Evolutionary conservation across 2,888 invertebrate species (phyloP).

Genomic region (Ophonus ardosiacus): DNA sequence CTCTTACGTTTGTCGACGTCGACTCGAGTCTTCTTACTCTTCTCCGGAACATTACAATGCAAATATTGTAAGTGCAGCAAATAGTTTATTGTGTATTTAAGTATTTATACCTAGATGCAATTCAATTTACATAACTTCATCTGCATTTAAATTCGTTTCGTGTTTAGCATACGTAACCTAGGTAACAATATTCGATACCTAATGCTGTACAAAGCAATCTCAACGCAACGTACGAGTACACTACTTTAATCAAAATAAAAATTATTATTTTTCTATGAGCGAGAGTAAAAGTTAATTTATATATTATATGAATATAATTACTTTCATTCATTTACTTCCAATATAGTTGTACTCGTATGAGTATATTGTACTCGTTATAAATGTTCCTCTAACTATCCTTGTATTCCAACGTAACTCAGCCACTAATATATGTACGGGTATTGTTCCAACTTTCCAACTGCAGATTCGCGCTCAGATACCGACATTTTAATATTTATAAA

Average conservation of each 20-base stretch:
- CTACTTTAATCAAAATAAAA: no score
- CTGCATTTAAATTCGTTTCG: slow-evolving; percentile 52
- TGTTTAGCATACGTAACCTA: slow-evolving; percentile 46
- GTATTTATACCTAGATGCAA: slow-evolving; percentile 53
- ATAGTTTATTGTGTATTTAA: slow-evolving; percentile 51
- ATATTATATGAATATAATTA: background rate
- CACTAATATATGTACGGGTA: background rate
- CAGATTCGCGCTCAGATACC: background rate
- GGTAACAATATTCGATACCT: slow-evolving; percentile 16
- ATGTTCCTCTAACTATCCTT: background rate
- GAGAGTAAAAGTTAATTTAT: no score
- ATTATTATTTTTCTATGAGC: no score
- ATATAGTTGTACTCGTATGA: background rate
- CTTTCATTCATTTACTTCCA: background rate
- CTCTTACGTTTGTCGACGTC: background rate
- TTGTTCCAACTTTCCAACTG: background rate
- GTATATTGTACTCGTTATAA: background rate
- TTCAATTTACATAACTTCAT: slow-evolving; percentile 56
- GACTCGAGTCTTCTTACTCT: no score
- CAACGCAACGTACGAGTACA: no score
- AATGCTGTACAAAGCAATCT: background rate
- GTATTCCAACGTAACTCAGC: background rate
- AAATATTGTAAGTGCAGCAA: slow-evolving; percentile 38
- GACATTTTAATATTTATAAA: background rate
- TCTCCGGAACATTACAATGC: slow-evolving; percentile 14